Base-by-base conservation (phyloP, 1,140 invertebrate genomes). In the Papilio dardanus region DNA sequence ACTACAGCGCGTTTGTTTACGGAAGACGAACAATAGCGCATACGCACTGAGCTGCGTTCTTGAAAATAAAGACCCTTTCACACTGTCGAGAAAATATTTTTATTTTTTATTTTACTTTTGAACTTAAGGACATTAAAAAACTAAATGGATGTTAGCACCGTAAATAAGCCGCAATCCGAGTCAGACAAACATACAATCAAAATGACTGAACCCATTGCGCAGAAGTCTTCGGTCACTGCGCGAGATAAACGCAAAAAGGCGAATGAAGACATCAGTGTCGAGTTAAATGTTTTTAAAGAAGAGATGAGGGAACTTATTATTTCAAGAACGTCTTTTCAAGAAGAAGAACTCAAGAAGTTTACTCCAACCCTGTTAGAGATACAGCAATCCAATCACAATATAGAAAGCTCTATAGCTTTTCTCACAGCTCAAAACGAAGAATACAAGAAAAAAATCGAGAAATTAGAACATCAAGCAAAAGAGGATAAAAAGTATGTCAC, bases 401-500 rank as follows among this genome's bases (percentile, higher is more conserved):
- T 76, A 5, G 69, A 73, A 21, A 68, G 12, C 19, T 67, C 75
- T 4, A 62, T 76, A 12, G 31, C 68, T 14, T 73, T 66, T 19
- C 21, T 76, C 1, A 19, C 69, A 1, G 58, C 54, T 24, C 75
- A 76, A 67, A 65, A 76, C 35, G 68, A 76, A 66, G 75, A 73
- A 54, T 33, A 62, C 19, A 71, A 19, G 19, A 19, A 73, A 14
- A 71, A 40, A 71, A 73, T 76, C 50, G 35, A 35, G 1, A 37
- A 42, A 19, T 28, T 76, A n/a, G 75, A 76, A 33, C 28, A 2
- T 30, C n/a, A 62, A 42, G 8, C 14, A 4, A 21, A 16, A 12
- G 46, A 73, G 30, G 68, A 76, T 33, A 40, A 37, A 46, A 50
- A 69, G 19, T 67, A 76, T 21, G 66, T 76, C 1, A 31, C 68